Base-by-base conservation (phyloP, 2,888 invertebrate species). In the Pristionchus maxplancki region DNA sequence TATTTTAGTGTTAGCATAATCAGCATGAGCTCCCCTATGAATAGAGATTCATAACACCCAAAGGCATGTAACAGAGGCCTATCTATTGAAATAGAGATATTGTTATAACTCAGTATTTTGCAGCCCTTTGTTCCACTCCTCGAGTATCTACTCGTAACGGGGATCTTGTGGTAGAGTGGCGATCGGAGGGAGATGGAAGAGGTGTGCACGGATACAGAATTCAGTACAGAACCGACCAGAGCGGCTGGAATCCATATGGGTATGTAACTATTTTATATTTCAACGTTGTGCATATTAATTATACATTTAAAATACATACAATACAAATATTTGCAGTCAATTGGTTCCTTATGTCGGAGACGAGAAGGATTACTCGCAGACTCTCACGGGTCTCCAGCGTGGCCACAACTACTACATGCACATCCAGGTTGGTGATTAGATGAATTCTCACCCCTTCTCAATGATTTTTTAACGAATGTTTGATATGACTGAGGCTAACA, bases 181-280 rank as follows among this genome's bases (percentile, higher is more conserved):
- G 90, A 85, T 92, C 93, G 58, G 92, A 93, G 86, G 94, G 94
- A 37, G 92, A 92, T 40, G 94, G 94, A 67, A 91, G 93, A 58
- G 94, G 94, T 37, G 94, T 94, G 67, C 94, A 91, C 88, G 94
- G 94, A 88, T 94, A 94, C 90, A 91, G 93, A 71, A 91, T 94
- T 64, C 92, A 94, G 89, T 95, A 93, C 91, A 88, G 92, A 48
- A 91, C 90, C 37, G 91, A 91, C 50, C 91, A 91, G 34, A 89
- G 91, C 34, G 93, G 93, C 88, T 94, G 94, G 94, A 93, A 93
- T 87, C 93, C 94, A 20, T 93, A 92, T 64, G 93, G 94, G 93
- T 40, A 71, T 28, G 67, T 31, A 37, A 71, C 37, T n/a, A n/a
- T n/a, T n/a, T n/a, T n/a, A n/a, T n/a, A n/a, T n/a, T n/a, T n/a